Base-by-base conservation (phyloP, 1,140 invertebrate genomes). In the Ostrea edulis region DNA sequence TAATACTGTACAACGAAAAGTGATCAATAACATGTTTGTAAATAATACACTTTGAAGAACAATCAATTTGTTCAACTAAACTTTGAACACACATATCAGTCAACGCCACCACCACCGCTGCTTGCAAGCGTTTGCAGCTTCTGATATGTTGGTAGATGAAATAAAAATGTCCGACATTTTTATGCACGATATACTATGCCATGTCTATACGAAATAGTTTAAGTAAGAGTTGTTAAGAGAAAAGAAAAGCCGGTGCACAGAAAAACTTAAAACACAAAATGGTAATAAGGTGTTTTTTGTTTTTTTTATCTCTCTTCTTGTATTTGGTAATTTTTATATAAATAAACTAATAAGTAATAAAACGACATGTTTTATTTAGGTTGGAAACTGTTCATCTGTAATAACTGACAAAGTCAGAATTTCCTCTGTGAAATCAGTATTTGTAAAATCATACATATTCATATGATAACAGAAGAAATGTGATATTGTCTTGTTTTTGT, bases 401-500 rank as follows among this genome's bases (percentile, higher is more conserved):
- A 20, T 7, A 62, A 62, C 17, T 62, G 55, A 62, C 17, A 20
- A 62, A 20, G 55, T 62, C n/a, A 20, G 55, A 62, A 62, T 62
- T 62, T 62, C n/a, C 55, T 62, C 55, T n/a, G 55, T 62, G 17
- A n/a, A 20, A 20, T 62, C 20, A 17, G 35, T 44, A 44, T 44
- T 44, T 44, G 35, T 1, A 44, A 44, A 44, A 44, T 44, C 35
- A 62, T 62, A 17, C 55, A 2, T 2, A 62, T 20, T 62, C 2
- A n/a, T 17, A 62, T 5, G n/a, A 17, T 62, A 55, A 55, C n/a
- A 20, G 7, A 62, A 17, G 17, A 62, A 62, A 20, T 62, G 5
- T 62, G 12, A 20, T n/a, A 62, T 22, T 77, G 68, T 25, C 29
- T 20, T 77, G 4, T 14, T 85, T 68, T 53, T 65, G 25, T 94